A percentile compares a stretch with the other conserved stretches of the same genome.
phyloP scores from a whole-genome alignment of 2,113 vertebrate genomes.

The Colistium nudipinnis region DNA sequence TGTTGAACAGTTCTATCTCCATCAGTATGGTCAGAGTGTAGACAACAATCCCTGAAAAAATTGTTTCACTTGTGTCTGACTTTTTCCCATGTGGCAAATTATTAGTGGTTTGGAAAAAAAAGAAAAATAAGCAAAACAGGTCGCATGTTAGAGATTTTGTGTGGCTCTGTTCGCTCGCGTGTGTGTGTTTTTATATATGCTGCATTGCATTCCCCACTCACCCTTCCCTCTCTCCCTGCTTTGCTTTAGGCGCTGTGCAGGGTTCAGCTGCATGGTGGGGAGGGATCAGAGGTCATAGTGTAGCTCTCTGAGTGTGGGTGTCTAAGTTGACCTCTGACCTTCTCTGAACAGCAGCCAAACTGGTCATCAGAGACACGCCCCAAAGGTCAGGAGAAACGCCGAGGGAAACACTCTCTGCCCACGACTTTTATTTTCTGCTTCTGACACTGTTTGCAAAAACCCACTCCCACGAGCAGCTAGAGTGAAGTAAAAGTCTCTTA shows the following conservation, averaged over 20 bases:
- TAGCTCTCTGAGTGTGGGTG: constrained; percentile 67
- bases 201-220: background rate
- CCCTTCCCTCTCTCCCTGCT: constrained; percentile 2
- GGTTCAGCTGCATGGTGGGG: constrained; percentile 55
- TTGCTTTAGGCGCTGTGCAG: constrained; percentile 48
- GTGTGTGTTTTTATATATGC: background rate
- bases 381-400: constrained; percentile 61
- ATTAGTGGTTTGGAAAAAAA: background rate
- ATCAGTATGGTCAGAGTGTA: background rate
- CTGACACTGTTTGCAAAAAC: background rate
- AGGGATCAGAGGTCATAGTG: constrained; percentile 58
- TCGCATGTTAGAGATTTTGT: background rate
- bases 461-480: background rate
- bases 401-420: constrained; percentile 26
- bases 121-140: constrained; percentile 3
- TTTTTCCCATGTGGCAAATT: constrained; percentile 4
- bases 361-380: constrained; percentile 43
- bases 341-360: constrained; percentile 60
- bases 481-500: constrained; percentile 15
- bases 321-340: constrained; percentile 57
- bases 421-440: constrained; percentile 2
- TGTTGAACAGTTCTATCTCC: constrained; percentile 18
- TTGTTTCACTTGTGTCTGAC: background rate
- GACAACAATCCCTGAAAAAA: background rate
- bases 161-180: background rate